A percentile compares a stretch with the other conserved stretches of the same genome.
Conservation (phyloP, 2,888 invertebrate species). For the Tineola bisselliella region DNA sequence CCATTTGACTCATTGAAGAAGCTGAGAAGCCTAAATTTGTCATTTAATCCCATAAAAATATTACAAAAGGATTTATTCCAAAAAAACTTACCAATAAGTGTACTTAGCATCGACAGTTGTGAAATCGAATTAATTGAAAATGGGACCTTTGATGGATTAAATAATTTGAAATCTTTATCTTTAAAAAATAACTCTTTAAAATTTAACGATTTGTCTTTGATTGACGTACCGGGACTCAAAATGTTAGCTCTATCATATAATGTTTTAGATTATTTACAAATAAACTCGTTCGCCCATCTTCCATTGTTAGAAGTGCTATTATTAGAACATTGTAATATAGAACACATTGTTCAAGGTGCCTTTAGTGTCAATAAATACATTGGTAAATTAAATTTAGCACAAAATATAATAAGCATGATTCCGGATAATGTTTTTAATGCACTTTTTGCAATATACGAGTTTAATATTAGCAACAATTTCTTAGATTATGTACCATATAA, state of each 20-base stretch:
- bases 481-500: conserved; percentile 82
- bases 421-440: conserved; percentile 74
- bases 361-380: conserved; percentile 81
- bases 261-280: conserved; percentile 78
- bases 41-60: conserved; percentile 77
- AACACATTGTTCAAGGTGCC: conserved; percentile 73
- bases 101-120: conserved; percentile 79
- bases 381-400: conserved; percentile 75
- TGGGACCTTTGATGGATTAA: conserved; percentile 78
- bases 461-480: conserved; percentile 78
- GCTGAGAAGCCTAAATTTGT: conserved; percentile 79
- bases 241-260: conserved; percentile 79
- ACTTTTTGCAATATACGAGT: conserved; percentile 76
- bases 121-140: conserved; percentile 78
- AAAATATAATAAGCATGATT: conserved; percentile 74
- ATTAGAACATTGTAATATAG: conserved; percentile 76
- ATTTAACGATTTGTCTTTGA: conserved; percentile 72
- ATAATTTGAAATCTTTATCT: conserved; percentile 81
- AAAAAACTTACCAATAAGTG: conserved; percentile 78
- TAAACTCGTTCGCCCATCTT: conserved; percentile 76
- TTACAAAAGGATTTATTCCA: conserved; percentile 80
- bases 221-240: conserved; percentile 80
- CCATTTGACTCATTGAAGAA: conserved; percentile 81
- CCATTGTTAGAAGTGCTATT: conserved; percentile 80
- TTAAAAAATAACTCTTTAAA: conserved; percentile 78